Percentiles rank a stretch among this genome's conserved stretches.
Conservation (phyloP, 2,888 invertebrate genomes). For the Hydraecia micacea region DNA sequence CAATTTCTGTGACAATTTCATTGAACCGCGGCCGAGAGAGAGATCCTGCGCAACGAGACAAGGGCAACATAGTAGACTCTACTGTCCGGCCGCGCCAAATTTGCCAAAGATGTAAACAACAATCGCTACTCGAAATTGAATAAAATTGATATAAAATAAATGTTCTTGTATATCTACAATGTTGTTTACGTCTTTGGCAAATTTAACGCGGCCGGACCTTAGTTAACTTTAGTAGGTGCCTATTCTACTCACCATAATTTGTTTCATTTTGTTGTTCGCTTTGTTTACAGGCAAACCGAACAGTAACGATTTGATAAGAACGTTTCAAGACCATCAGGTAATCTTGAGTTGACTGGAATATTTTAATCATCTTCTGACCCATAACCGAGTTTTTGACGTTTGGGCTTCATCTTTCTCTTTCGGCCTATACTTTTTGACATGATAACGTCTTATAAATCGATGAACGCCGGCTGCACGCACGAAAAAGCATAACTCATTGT, state of each 20-base stretch:
- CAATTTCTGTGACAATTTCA: not conserved
- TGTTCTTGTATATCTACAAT: too few species aligned
- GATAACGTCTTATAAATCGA: too few species aligned
- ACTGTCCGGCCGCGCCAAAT: too few species aligned
- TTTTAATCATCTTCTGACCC: not conserved
- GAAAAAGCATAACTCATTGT: too few species aligned
- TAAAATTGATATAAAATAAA: too few species aligned
- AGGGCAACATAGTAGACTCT: too few species aligned
- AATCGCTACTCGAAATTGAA: too few species aligned
- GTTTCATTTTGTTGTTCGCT: not conserved
- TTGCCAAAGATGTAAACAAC: too few species aligned
- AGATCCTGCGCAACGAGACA: not conserved
- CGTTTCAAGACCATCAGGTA: constrained; percentile 67
- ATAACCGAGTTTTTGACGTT: not conserved
- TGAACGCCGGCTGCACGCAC: too few species aligned
- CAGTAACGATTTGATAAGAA: constrained; percentile 77
- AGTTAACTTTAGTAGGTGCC: too few species aligned
- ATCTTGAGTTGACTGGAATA: not conserved
- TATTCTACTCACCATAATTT: not conserved
- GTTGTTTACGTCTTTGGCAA: too few species aligned
- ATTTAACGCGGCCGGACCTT: too few species aligned
- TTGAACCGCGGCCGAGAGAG: not conserved
- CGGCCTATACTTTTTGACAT: not conserved
- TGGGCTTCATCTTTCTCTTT: not conserved
- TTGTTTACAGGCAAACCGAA: constrained; percentile 71